Base-by-base conservation (phyloP, 2,888 invertebrate genomes). In the Idaea biselata region DNA sequence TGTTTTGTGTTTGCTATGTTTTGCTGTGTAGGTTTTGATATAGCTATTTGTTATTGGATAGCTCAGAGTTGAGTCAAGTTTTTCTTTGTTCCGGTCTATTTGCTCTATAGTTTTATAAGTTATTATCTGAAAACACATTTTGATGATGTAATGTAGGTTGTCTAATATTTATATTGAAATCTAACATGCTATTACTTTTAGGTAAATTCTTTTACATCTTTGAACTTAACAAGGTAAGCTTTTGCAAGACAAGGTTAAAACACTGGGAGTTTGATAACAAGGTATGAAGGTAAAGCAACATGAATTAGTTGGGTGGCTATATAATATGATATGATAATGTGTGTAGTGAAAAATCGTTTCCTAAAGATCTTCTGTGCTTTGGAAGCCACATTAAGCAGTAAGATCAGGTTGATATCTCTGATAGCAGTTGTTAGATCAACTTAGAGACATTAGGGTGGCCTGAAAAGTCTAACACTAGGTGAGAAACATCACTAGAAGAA, bases 81-180 rank as follows among this genome's bases (percentile, higher is more conserved):
- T 75, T 63, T 76, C 73, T 1, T 67, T 69, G 16, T 66, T 64
- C 63, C 77, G 78, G 66, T 87, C 81, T 60, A 86, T 65, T 61
- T 73, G 78, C 33, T 75, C 70, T 11, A 87, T 68, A 18, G 82
- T 71, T 66, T 79, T 80, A 68, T 81, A 80, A 0, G 72, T 71
- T 33, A n/a, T n/a, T n/a, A 78, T 66, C 81, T 81, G 74, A n/a
- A 68, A 74, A 67, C 55, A 11, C 5, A 25, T 25, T 25, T 25
- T 25, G 25, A 3, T 25, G 5, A 25, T 25, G 25, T 25, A 5
- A 25, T 3, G 25, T 3, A 25, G 5, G 25, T 25, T 25, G 25
- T 25, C 5, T 25, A 25, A 25, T 25, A 25, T 5, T 25, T 25
- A n/a, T n/a, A n/a, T 1, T 57, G 16, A 14, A n/a, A 58, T n/a